phyloP scores from a whole-genome alignment of 2,113 vertebrate species.

The Puffinus mauretanicus region DNA sequence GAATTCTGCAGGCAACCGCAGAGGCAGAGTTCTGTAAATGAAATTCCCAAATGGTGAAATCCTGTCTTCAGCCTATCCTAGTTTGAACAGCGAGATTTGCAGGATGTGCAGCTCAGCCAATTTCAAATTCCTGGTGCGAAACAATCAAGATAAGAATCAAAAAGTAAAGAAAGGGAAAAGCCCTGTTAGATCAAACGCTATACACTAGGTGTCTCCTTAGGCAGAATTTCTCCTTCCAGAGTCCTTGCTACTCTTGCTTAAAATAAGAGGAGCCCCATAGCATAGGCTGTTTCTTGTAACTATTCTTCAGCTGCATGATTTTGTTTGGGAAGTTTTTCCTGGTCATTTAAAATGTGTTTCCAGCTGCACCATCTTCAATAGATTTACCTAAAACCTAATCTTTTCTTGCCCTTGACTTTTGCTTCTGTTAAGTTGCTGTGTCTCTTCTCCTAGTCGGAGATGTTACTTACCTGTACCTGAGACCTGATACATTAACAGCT shows the following conservation, averaged over 20 bases:
- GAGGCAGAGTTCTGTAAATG: neutral
- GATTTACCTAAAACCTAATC: neutral
- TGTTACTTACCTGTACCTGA: neutral
- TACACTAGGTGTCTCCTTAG: neutral
- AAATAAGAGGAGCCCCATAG: neutral
- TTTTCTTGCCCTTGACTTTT: neutral
- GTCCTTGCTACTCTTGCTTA: neutral
- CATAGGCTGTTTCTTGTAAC: neutral
- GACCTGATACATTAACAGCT: neutral
- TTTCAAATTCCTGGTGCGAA: conserved; percentile 19
- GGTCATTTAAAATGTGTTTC: neutral
- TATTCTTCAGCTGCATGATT: neutral
- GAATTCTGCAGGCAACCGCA: neutral
- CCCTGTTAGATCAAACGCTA: neutral
- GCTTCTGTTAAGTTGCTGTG: neutral
- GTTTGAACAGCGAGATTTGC: neutral
- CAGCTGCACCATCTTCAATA: neutral
- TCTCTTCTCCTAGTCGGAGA: neutral
- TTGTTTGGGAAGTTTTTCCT: neutral
- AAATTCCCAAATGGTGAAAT: neutral
- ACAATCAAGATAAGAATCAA: conserved; percentile 34
- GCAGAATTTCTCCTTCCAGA: neutral
- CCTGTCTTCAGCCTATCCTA: neutral
- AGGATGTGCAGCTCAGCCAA: neutral
- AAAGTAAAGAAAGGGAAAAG: conserved; percentile 22